Evolutionary conservation across 92 coral and sea anemone genomes (phyloP).

Genomic region (Siderastrea siderea): DNA sequence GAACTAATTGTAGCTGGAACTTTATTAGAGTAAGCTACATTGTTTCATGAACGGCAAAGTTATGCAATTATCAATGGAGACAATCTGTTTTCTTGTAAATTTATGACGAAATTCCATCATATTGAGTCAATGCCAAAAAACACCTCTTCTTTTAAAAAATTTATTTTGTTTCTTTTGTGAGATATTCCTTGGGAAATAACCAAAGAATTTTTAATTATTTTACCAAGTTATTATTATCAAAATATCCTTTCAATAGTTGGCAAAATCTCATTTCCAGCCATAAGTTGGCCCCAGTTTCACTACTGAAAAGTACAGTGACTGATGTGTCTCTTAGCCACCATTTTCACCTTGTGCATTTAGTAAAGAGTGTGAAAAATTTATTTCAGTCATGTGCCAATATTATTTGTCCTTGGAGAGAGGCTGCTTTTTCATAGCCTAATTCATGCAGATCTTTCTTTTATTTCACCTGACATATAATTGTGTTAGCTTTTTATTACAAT

Average conservation of each 20-base stretch:
- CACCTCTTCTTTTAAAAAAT: background rate
- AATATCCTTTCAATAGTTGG: background rate
- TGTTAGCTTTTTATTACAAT: background rate
- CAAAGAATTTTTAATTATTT: background rate
- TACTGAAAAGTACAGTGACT: background rate
- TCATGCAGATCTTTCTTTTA: too few relatives aligned
- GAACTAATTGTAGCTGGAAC: background rate
- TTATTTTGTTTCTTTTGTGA: background rate
- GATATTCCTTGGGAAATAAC: background rate
- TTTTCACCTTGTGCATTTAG: too few relatives aligned
- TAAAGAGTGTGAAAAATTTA: too few relatives aligned
- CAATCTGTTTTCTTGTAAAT: background rate
- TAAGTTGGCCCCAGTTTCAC: background rate
- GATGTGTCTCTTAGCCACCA: background rate
- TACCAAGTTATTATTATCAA: background rate
- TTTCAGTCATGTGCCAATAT: too few relatives aligned
- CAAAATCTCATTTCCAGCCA: background rate
- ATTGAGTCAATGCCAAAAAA: background rate
- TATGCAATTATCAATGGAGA: background rate
- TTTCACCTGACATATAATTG: background rate
- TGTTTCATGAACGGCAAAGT: background rate
- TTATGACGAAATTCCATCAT: background rate
- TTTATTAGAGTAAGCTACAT: background rate
- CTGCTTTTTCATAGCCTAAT: background rate
- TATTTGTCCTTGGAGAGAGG: background rate